These are phyloP conservation scores for Struthidea cinerea DNA, from an alignment of 2,113 vertebrate genomes.

Conservation along the genomic window DNA sequence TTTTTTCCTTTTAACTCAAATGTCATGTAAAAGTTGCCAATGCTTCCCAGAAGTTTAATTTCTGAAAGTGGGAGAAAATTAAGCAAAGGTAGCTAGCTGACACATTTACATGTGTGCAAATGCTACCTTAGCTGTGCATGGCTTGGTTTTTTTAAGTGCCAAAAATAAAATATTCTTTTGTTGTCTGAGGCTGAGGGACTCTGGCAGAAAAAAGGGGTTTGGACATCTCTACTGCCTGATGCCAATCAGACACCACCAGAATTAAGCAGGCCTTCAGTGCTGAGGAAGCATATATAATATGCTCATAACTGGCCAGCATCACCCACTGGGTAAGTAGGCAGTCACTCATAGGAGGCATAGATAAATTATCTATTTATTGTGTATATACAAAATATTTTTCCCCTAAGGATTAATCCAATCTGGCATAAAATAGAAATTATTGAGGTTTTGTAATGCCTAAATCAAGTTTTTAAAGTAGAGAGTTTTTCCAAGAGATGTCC, in stretches of 20 bases:
- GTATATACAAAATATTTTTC: background rate
- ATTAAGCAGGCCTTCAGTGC: background rate
- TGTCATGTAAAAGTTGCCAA: background rate
- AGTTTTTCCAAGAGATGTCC: background rate
- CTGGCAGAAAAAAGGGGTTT: background rate
- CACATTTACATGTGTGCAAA: background rate
- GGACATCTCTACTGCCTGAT: background rate
- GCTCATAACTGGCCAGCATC: background rate
- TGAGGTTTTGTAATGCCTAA: background rate
- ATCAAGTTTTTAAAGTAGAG: background rate
- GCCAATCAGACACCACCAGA: background rate
- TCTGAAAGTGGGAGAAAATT: background rate
- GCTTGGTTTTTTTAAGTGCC: background rate
- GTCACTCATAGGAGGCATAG: background rate
- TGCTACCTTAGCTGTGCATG: background rate
- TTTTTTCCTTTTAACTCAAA: background rate
- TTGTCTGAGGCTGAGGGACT: background rate
- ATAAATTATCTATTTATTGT: background rate
- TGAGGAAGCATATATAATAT: background rate
- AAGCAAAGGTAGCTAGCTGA: background rate
- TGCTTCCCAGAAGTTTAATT: background rate
- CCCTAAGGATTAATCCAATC: background rate
- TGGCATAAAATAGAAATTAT: background rate
- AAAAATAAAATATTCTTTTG: background rate
- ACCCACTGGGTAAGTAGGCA: background rate